phyloP scores from a whole-genome alignment of 2,113 vertebrate species.

The Vimba vimba region DNA sequence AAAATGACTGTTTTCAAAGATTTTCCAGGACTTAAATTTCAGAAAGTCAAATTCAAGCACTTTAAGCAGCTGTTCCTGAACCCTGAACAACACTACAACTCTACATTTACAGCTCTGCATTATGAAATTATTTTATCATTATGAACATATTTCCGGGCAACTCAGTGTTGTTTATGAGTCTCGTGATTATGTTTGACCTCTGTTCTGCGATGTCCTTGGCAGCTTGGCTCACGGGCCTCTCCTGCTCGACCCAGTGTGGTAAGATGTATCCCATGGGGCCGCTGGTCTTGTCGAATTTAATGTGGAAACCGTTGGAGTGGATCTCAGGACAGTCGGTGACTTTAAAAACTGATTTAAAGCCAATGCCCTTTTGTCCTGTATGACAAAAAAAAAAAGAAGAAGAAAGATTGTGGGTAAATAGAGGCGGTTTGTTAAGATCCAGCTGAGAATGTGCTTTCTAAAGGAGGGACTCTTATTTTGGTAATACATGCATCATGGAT shows the following conservation, averaged over 20 bases:
- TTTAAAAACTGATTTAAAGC: constrained; percentile 83
- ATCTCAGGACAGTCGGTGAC: constrained; percentile 81
- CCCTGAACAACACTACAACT: too few relatives aligned
- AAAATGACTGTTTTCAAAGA: too few relatives aligned
- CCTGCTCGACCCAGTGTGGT: constrained; percentile 77
- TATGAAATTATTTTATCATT: too few relatives aligned
- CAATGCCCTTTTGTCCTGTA: constrained; percentile 81
- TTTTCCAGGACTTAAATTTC: too few relatives aligned
- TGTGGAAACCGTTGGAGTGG: constrained; percentile 81
- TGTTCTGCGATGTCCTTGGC: constrained; percentile 59
- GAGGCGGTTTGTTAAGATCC: background rate
- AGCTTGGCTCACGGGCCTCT: constrained; percentile 60
- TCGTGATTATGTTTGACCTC: constrained; percentile 61
- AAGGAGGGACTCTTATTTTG: too few relatives aligned
- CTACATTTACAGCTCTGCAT: too few relatives aligned
- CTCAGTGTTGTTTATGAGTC: background rate
- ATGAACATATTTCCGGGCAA: background rate
- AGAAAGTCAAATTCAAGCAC: too few relatives aligned
- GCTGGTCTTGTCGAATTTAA: constrained; percentile 76
- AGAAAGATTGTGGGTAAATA: background rate
- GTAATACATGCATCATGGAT: too few relatives aligned
- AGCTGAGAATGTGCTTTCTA: too few relatives aligned
- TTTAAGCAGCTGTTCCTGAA: too few relatives aligned
- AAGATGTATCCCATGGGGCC: constrained; percentile 82
- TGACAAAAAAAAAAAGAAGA: background rate